Conservation (phyloP, 1,140 invertebrate species). For the Drosophila asahinai region DNA sequence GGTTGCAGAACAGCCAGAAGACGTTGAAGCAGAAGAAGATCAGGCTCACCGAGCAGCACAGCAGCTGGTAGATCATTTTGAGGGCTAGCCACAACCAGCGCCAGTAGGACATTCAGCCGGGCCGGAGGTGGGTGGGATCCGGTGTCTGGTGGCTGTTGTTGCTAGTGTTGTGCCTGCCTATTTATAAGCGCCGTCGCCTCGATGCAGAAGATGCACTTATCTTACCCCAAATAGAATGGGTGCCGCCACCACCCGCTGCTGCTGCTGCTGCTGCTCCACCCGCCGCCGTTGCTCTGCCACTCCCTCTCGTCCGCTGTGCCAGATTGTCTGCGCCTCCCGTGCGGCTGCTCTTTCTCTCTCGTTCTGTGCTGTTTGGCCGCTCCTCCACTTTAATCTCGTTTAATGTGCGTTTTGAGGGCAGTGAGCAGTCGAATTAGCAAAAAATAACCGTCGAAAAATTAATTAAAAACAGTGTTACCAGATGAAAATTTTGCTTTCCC, state of each 20-base stretch:
- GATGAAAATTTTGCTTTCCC: no score
- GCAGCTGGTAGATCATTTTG: constrained; percentile 83
- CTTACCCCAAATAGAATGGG: constrained; percentile 65
- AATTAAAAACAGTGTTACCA: constrained; percentile 1
- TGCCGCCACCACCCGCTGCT: constrained; percentile 44
- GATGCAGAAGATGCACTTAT: constrained; percentile 51
- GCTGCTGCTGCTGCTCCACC: constrained; percentile 19
- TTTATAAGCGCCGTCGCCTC: constrained; percentile 44
- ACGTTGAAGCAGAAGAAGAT: constrained; percentile 80
- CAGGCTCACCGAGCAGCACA: constrained; percentile 74
- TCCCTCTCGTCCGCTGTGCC: constrained; percentile 34
- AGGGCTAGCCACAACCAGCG: constrained; percentile 70
- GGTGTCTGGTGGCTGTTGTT: constrained; percentile 25
- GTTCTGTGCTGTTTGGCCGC: neutral
- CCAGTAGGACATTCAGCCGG: constrained; percentile 75
- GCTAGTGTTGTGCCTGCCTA: constrained; percentile 18
- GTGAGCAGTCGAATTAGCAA: neutral
- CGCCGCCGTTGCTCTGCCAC: constrained; percentile 41
- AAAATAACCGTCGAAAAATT: constrained; percentile 12
- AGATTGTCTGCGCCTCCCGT: neutral
- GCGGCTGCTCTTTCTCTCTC: neutral
- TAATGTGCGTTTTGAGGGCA: neutral
- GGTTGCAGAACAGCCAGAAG: constrained; percentile 81
- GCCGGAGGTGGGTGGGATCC: neutral
- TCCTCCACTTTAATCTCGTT: neutral